Conservation (phyloP, 1,140 invertebrate species). For the Doryteuthis pealeii region DNA sequence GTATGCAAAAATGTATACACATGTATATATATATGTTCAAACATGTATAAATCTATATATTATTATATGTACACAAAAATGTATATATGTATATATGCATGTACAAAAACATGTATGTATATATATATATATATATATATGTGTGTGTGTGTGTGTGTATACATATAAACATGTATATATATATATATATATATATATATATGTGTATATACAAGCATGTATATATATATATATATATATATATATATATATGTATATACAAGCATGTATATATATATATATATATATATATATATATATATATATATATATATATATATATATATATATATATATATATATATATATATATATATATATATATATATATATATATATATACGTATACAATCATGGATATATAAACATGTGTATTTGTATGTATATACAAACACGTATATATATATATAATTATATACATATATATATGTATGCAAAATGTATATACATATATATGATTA, state of each 20-base stretch:
- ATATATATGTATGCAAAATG: not conserved
- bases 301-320: not conserved
- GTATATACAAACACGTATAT: not conserved
- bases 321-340: not conserved
- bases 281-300: not conserved
- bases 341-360: no score
- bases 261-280: not conserved
- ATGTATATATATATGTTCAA: no score
- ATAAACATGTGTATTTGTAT: not conserved
- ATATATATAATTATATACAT: not conserved
- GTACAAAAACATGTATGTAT: not conserved
- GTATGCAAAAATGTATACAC: no score
- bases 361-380: not conserved
- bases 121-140: not conserved
- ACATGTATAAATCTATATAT: no score
- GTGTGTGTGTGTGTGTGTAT: not conserved
- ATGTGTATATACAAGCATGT: not conserved
- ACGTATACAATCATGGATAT: not conserved
- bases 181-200: not conserved
- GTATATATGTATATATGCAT: not conserved
- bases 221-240: not conserved
- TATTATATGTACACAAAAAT: not conserved
- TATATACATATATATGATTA: no score
- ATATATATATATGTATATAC: constrained; percentile 1
- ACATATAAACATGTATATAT: not conserved